phyloP scores from a whole-genome alignment of 1,140 invertebrate genomes.

The Drosophila albomicans region DNA sequence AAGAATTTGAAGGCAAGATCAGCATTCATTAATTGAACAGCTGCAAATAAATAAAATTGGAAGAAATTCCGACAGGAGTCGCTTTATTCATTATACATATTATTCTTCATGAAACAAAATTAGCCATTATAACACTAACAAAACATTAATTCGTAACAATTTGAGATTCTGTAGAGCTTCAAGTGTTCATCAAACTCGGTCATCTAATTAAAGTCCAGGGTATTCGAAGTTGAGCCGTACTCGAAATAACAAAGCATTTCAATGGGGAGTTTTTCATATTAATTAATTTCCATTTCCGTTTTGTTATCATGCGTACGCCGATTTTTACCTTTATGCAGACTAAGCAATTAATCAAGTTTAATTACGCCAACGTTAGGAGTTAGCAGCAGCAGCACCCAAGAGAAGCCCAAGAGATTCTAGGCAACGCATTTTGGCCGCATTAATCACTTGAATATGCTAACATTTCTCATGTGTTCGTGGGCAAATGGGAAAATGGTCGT shows the following conservation, averaged over 20 bases:
- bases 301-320: slow-evolving; percentile 75
- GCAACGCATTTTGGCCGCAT: slow-evolving; percentile 58
- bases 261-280: slow-evolving; percentile 52
- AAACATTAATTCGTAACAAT: background rate
- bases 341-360: slow-evolving; percentile 82
- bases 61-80: background rate
- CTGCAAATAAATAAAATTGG: slow-evolving; percentile 47
- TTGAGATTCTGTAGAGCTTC: background rate
- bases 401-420: slow-evolving; percentile 41
- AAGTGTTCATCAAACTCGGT: background rate
- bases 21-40: slow-evolving; percentile 51
- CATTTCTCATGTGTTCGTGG: slow-evolving; percentile 69
- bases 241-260: slow-evolving; percentile 38
- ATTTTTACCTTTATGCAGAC: slow-evolving; percentile 81
- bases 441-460: slow-evolving; percentile 78
- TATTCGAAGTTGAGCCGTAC: slow-evolving; percentile 17
- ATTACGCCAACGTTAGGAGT: slow-evolving; percentile 59
- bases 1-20: slow-evolving; percentile 24
- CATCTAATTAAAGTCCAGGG: slow-evolving; percentile 6
- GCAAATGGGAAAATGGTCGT: slow-evolving; percentile 5
- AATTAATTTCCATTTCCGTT: slow-evolving; percentile 83
- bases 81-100: background rate
- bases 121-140: no score
- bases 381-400: slow-evolving; percentile 22
- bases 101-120: no score